Base-by-base conservation (phyloP, 2,888 invertebrate genomes). In the Oscheius myriophilus region DNA sequence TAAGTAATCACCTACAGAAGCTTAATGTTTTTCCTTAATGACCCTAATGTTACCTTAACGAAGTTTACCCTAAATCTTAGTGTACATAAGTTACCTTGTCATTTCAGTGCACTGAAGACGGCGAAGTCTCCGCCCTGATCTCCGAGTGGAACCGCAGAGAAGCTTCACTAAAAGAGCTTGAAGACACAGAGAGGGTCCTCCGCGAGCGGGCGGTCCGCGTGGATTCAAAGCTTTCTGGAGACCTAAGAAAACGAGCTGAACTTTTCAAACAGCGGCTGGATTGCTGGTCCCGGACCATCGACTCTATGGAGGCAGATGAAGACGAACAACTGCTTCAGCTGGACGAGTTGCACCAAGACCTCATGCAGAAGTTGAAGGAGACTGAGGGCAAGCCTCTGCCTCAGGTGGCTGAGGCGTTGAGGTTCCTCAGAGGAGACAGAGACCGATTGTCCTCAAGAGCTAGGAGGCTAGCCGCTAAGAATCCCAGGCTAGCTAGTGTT, bases 241-340 rank as follows among this genome's bases (percentile, higher is more conserved):
- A 64, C 1, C 73, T 75, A 9, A 66, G 80, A 0, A 26, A 63
- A 11, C 71, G 78, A 9, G 80, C 80, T 0, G 80, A 80, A 42
- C 68, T 74, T 12, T 71, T 80, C 21, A 80, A 80, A 45, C 70
- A 74, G 39, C 69, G 78, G 25, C 70, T 80, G 16, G 76, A 80
- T 51, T 73, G 73, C 14, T 78, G 78, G 77, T 71, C 70, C 33
- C 59, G 72, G 4, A 73, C 78, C 2, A 67, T 76, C 4, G 45
- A 69, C 57, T 77, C 77, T 45, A 80, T 80, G 80, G 73, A 73
- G 6, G 79, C 77, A n/a, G 80, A 80, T 59, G 76, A 76, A 18
- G 80, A 80, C 43, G 65, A 69, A 0, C 74, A 76, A 6, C 75
- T 80, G 6, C 57, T 80, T 25, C 75, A 79, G 33, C 78, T 82